Evolutionary conservation across 2,113 vertebrate species (phyloP).

Genomic region (Erythrocercus mccallii): DNA sequence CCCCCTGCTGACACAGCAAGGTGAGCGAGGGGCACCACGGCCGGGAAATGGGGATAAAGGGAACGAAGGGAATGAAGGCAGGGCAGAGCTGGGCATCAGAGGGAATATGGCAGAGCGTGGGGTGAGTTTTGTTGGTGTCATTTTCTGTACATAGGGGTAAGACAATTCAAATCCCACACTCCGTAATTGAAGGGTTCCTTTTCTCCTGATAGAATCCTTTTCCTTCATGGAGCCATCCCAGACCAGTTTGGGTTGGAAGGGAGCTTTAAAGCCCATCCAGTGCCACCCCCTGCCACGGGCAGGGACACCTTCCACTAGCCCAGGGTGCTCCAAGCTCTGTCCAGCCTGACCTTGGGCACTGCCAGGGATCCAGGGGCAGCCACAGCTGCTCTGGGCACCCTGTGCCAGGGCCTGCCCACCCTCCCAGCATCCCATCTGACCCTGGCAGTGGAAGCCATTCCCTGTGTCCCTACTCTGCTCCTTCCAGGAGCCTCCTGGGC

Average conservation of each 20-base stretch:
- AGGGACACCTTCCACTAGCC: not conserved
- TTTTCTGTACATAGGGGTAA: not conserved
- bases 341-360: fast-evolving
- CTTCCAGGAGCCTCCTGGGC: not conserved
- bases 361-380: not conserved
- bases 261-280: not conserved
- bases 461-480: not conserved
- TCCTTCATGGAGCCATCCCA: not conserved
- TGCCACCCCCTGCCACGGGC: not conserved
- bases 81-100: not conserved
- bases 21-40: slow-evolving; percentile 54
- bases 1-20: slow-evolving; percentile 89
- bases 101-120: fast-evolving
- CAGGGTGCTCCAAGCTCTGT: not conserved
- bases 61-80: fast-evolving
- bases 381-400: not conserved
- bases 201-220: not conserved
- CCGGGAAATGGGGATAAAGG: fast-evolving
- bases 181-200: fast-evolving
- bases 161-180: not conserved
- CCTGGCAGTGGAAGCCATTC: not conserved
- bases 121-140: too few species aligned
- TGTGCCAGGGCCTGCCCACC: not conserved
- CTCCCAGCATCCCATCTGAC: fast-evolving
- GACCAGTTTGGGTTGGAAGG: not conserved